Evolutionary conservation across 2,888 invertebrate species (phyloP).

Genomic region (Eilema sororculum): DNA sequence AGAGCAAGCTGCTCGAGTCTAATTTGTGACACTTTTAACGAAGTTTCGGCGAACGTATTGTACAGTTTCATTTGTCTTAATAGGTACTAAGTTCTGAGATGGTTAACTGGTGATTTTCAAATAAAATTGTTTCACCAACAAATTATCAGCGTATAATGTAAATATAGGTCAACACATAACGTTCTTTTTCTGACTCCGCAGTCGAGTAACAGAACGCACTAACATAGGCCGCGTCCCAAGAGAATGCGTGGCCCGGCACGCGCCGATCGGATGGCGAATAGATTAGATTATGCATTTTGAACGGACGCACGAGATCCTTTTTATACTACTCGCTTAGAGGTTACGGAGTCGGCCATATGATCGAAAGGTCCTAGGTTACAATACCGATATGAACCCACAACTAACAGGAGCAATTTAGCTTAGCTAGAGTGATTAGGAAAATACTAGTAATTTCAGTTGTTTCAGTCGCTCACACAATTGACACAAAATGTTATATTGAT

Average conservation of each 20-base stretch:
- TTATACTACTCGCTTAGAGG: neutral
- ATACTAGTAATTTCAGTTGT: no score
- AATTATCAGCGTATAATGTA: neutral
- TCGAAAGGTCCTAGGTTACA: neutral
- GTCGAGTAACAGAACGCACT: conserved; percentile 52
- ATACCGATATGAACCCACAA: neutral
- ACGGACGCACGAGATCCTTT: conserved; percentile 48
- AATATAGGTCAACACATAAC: neutral
- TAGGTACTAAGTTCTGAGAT: no score
- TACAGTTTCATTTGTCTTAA: neutral
- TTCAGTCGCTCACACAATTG: no score
- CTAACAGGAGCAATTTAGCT: no score
- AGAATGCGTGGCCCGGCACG: conserved; percentile 54
- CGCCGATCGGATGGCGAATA: conserved; percentile 56
- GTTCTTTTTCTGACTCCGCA: neutral
- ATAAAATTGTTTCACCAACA: no score
- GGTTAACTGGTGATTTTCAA: no score
- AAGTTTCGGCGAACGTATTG: neutral
- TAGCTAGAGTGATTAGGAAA: no score
- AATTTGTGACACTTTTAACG: neutral
- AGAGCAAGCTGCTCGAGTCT: neutral
- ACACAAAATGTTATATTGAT: no score
- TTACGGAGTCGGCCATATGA: neutral
- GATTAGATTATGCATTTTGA: conserved; percentile 65
- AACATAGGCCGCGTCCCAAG: conserved; percentile 58